Evolutionary conservation across 2,797 vertebrate species (phyloP), one percentile per base, ranked within the genome.

Genomic region (Rhinogobio ventralis): DNA sequence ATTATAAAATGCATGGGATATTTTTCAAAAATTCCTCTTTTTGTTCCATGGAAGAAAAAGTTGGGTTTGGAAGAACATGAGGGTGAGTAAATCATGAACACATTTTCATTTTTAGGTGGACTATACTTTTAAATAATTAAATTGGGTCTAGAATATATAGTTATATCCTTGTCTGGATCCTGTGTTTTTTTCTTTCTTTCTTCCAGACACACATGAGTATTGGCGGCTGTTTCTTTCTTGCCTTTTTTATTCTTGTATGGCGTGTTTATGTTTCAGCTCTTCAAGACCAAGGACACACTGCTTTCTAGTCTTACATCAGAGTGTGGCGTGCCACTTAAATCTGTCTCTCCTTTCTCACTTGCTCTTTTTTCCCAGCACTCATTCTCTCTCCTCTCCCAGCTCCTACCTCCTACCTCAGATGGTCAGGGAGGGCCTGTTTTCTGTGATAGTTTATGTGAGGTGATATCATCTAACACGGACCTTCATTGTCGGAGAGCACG

Each of bases 371-470:
- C 14, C 19, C 25, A 74, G 79, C 33, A 62, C 60, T 66, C 45
- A n/a, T 51, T 45, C n/a, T 53, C 60, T 30, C 62, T 69, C 14
- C 42, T 64, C 46, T 64, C 62, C 45, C 9, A 10, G 13, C 20
- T n/a, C n/a, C n/a, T n/a, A n/a, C n/a, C n/a, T 69, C 20, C 9
- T 39, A 45, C 25, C 62, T 85, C 36, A 68, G 33, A 77, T 69
- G 64, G 73, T 69, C 46, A 68, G 49, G 20, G 64, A 57, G 62
- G 74, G 46, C 73, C 62, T 25, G 45, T 81, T 60, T 83, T 42
- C 13, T 2, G 88, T 87, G 85, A 89, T 67, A 20, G 93, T 94
- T 95, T 93, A 93, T 82, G 73, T 90, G 91, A 94, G 93, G 94
- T 94, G 93, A 94, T 91, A 90, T 81, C 88, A 79, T 53, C 81